phyloP scores from a whole-genome alignment of 2,797 vertebrate genomes.

The Xyrichtys novacula region DNA sequence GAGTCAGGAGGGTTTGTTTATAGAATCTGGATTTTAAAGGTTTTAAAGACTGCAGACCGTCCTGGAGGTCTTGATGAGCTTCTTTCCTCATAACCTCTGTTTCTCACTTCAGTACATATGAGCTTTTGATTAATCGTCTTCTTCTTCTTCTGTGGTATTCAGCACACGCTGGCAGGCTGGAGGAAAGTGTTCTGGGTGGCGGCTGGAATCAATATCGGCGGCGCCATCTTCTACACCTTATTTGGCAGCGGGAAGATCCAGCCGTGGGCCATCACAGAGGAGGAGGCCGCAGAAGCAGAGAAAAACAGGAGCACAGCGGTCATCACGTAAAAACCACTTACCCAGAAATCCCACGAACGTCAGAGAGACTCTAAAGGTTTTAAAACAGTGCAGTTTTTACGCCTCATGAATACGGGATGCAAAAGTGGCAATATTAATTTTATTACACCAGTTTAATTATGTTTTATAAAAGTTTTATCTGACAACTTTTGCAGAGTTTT shows the following conservation, averaged over 20 bases:
- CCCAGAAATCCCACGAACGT: not conserved
- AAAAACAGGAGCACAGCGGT: constrained; percentile 30
- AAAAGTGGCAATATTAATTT: not conserved
- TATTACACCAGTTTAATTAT: not conserved
- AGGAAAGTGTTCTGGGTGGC: constrained; percentile 84
- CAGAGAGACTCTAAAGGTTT: not conserved
- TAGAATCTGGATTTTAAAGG: not conserved
- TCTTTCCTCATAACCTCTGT: not conserved
- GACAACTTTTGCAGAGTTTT: not conserved
- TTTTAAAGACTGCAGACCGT: not conserved
- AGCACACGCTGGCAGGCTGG: constrained; percentile 87
- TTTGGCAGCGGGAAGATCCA: constrained; percentile 85
- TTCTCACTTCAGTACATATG: not conserved
- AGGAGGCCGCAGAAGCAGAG: constrained; percentile 50
- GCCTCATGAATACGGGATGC: not conserved
- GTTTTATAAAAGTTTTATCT: not conserved
- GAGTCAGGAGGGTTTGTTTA: constrained; percentile 32
- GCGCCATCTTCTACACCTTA: constrained; percentile 77
- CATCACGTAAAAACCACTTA: constrained; percentile 34
- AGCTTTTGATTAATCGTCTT: too few relatives aligned
- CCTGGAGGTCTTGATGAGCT: not conserved
- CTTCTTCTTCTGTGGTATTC: constrained; percentile 10
- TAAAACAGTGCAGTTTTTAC: not conserved
- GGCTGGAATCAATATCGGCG: constrained; percentile 74
- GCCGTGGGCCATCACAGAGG: constrained; percentile 81